A percentile compares a stretch with the other conserved stretches of the same genome.
These are phyloP conservation scores for Meiosimyza platycephala DNA, from an alignment of 2,888 invertebrate species.

Conservation along the genomic window DNA sequence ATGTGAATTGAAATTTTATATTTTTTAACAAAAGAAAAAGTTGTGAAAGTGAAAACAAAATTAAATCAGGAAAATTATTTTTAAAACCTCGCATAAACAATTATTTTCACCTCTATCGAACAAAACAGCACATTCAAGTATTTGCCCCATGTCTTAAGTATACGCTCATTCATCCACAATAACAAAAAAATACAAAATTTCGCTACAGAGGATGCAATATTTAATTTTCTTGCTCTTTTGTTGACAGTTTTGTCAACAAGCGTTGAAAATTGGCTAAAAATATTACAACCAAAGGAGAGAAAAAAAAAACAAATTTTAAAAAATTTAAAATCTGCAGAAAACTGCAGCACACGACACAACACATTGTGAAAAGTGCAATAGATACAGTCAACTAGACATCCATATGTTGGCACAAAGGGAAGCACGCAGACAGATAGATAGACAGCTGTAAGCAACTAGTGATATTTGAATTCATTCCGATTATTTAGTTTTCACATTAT, in stretches of 20 bases:
- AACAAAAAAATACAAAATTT: neutral
- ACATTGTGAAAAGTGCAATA: neutral
- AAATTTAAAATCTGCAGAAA: conserved; percentile 12
- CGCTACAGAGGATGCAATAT: conserved; percentile 19
- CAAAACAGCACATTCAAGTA: too few species aligned
- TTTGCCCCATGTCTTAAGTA: too few species aligned
- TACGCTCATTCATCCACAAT: neutral
- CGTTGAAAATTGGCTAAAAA: conserved; percentile 67
- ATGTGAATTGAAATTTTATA: too few species aligned
- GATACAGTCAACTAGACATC: conserved; percentile 1
- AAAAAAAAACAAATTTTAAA: conserved; percentile 30
- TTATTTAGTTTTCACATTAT: neutral
- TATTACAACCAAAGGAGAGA: conserved; percentile 19
- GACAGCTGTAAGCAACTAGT: neutral
- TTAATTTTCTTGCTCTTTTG: conserved; percentile 56
- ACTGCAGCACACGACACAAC: neutral
- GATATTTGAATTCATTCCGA: conserved; percentile 1
- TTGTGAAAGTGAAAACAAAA: too few species aligned
- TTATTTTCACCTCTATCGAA: too few species aligned
- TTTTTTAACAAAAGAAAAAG: too few species aligned
- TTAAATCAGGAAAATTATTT: too few species aligned
- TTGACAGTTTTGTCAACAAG: conserved; percentile 68
- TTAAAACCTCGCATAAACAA: too few species aligned
- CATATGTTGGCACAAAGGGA: neutral
- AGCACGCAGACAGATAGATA: neutral